Conservation (phyloP, 2,888 invertebrate species). For the Gnatocerus cornutus region DNA sequence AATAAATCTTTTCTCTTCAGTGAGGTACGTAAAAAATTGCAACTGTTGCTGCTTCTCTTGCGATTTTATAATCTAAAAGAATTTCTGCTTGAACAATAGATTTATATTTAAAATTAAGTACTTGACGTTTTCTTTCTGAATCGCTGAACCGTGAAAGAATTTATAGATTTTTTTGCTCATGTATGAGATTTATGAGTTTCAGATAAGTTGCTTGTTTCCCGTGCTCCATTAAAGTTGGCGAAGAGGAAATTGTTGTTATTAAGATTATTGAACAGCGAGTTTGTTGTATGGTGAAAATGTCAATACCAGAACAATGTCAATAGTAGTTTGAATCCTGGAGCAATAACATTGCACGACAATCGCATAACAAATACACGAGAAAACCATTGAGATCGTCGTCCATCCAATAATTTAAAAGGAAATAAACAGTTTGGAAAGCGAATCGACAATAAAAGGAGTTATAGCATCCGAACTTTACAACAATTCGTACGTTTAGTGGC, state of each 20-base stretch:
- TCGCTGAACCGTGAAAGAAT: conserved; percentile 17
- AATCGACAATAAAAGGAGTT: conserved; percentile 34
- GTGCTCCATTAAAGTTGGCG: conserved; percentile 33
- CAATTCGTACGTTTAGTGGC: conserved; percentile 45
- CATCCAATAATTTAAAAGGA: conserved; percentile 42
- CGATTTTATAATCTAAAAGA: background rate
- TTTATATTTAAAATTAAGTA: conserved; percentile 8
- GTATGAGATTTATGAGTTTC: conserved; percentile 15
- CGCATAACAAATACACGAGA: conserved; percentile 24
- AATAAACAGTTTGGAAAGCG: conserved; percentile 46
- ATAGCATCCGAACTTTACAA: conserved; percentile 40
- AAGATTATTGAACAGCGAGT: conserved; percentile 9
- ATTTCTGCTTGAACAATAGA: conserved; percentile 1
- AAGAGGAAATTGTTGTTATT: conserved; percentile 33
- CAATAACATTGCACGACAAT: conserved; percentile 33
- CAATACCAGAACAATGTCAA: conserved; percentile 22
- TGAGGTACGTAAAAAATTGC: no score
- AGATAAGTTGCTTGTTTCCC: conserved; percentile 23
- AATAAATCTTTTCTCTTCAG: no score
- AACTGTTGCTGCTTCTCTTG: no score
- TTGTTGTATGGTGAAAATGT: conserved; percentile 23
- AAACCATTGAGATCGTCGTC: conserved; percentile 31
- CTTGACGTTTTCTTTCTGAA: conserved; percentile 16
- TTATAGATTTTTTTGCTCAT: conserved; percentile 2
- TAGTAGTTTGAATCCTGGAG: conserved; percentile 11